Percentiles rank a stretch among this genome's conserved stretches.
Evolutionary conservation across 2,113 vertebrate genomes (phyloP).

Genomic region (Chiloscyllium plagiosum): DNA sequence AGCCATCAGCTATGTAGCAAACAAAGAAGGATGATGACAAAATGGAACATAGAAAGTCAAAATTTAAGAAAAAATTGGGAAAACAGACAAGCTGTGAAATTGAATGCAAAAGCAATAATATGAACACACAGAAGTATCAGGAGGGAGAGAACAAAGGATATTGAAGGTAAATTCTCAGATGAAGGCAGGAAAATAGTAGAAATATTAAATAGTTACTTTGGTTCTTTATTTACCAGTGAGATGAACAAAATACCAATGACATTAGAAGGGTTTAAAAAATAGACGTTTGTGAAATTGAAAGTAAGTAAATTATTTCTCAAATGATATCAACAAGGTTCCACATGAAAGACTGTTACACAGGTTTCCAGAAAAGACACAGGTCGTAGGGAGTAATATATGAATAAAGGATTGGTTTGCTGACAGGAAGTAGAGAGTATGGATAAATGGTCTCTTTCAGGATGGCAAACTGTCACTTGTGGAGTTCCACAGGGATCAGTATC

Average conservation of each 20-base stretch:
- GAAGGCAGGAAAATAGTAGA: background rate
- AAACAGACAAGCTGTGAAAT: background rate
- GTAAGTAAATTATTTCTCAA: background rate
- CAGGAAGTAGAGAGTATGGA: too few relatives aligned
- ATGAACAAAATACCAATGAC: background rate
- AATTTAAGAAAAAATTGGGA: background rate
- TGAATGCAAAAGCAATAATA: background rate
- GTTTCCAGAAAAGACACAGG: too few relatives aligned
- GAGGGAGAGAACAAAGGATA: background rate
- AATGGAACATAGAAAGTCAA: background rate
- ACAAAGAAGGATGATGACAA: background rate
- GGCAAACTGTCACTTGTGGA: too few relatives aligned
- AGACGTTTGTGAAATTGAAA: background rate
- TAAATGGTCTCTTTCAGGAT: too few relatives aligned
- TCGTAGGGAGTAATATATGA: too few relatives aligned
- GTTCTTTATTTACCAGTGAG: background rate
- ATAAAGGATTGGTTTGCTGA: too few relatives aligned
- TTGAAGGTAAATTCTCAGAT: background rate
- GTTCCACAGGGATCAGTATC: too few relatives aligned
- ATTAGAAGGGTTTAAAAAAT: background rate
- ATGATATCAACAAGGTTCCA: too few relatives aligned
- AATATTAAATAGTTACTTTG: background rate
- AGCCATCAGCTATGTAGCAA: background rate
- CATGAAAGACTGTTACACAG: too few relatives aligned
- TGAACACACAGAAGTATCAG: background rate